Percentiles rank a stretch among this genome's conserved stretches.
These are phyloP conservation scores for Decapterus maruadsi DNA, from an alignment of 2,797 vertebrate species.

Conservation along the genomic window DNA sequence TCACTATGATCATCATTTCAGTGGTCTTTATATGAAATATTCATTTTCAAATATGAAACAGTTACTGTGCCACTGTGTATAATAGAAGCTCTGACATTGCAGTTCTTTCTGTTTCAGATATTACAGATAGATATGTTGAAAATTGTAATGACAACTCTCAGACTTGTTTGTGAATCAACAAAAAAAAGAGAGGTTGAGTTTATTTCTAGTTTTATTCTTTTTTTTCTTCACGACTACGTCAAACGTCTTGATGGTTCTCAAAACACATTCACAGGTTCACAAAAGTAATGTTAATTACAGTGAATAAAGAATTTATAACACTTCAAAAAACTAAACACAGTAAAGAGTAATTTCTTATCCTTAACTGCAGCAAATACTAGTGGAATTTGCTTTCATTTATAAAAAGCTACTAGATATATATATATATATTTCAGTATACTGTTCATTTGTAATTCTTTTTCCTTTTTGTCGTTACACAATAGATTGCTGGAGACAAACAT, in stretches of 20 bases:
- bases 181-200: conserved; percentile 80
- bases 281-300: conserved; percentile 83
- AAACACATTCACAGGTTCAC: conserved; percentile 86
- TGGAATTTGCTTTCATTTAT: conserved; percentile 75
- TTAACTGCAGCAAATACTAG: conserved; percentile 71
- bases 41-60: conserved; percentile 42
- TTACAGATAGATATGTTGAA: conserved; percentile 65
- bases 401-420: conserved; percentile 70
- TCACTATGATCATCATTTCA: conserved; percentile 32
- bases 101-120: conserved; percentile 52
- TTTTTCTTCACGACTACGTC: conserved; percentile 79
- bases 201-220: conserved; percentile 82
- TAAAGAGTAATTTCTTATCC: conserved; percentile 65
- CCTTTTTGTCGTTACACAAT: conserved; percentile 73
- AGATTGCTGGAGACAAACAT: conserved; percentile 80
- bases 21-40: conserved; percentile 40
- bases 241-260: conserved; percentile 71
- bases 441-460: conserved; percentile 68
- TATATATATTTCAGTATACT: conserved; percentile 63
- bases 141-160: conserved; percentile 74
- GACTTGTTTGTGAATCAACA: conserved; percentile 79
- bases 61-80: conserved; percentile 38
- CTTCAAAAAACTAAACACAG: conserved; percentile 79
- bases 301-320: conserved; percentile 79
- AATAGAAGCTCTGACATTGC: conserved; percentile 24